phyloP scores from a whole-genome alignment of 2,797 vertebrate genomes.

The Pseudochromis fuscus region DNA sequence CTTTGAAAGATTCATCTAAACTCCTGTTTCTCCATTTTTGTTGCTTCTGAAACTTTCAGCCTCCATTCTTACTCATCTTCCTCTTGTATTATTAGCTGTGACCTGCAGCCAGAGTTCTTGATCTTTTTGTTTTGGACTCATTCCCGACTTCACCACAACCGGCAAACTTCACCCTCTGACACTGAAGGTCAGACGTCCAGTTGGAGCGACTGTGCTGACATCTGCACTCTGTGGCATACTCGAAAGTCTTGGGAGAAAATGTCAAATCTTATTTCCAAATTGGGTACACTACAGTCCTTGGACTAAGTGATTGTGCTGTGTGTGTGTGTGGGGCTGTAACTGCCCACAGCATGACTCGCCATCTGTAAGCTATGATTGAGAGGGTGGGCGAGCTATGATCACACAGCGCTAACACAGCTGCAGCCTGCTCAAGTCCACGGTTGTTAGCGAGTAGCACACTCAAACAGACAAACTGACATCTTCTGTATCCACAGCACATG shows the following conservation, averaged over 20 bases:
- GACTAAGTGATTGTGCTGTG: constrained; percentile 69
- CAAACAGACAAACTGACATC: constrained; percentile 65
- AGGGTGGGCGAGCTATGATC: constrained; percentile 67
- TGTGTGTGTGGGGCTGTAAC: constrained; percentile 61
- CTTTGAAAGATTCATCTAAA: not conserved
- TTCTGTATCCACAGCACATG: constrained; percentile 47
- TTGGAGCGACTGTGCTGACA: constrained; percentile 25
- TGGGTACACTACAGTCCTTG: constrained; percentile 36
- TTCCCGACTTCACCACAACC: not conserved
- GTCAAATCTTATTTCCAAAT: constrained; percentile 51
- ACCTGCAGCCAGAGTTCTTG: constrained; percentile 23
- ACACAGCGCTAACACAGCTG: constrained; percentile 74
- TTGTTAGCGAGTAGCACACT: constrained; percentile 63
- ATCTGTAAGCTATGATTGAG: constrained; percentile 78
- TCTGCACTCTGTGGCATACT: constrained; percentile 31
- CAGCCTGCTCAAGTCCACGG: constrained; percentile 64
- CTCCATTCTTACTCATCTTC: constrained; percentile 3
- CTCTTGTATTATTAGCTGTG: constrained; percentile 17
- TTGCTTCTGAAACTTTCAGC: not conserved
- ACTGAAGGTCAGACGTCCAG: constrained; percentile 30
- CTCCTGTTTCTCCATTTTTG: constrained; percentile 1
- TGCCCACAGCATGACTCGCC: constrained; percentile 65
- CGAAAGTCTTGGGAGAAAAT: constrained; percentile 33
- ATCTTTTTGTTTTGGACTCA: constrained; percentile 25
- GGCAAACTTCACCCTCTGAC: constrained; percentile 26